phyloP scores from a whole-genome alignment of 2,113 vertebrate species.

The Sminthopsis crassicaudata region DNA sequence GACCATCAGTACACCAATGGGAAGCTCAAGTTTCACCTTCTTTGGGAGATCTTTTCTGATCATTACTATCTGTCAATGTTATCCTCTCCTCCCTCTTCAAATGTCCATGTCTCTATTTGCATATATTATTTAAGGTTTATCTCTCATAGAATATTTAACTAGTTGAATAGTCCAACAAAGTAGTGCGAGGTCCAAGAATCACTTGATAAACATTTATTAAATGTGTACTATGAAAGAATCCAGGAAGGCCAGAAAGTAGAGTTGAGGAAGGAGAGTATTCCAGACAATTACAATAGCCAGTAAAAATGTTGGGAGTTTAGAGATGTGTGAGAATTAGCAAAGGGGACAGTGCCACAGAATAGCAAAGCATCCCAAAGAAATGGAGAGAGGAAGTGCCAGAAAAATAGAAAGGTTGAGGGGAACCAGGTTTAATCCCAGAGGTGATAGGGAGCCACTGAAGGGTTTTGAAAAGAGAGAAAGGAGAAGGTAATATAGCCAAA shows the following conservation, averaged over 20 bases:
- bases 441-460: not conserved
- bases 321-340: not conserved
- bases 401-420: not conserved
- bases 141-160: not conserved
- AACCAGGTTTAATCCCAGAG: not conserved
- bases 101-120: not conserved
- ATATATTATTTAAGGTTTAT: not conserved
- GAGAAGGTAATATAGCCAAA: not conserved
- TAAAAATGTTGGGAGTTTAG: not conserved
- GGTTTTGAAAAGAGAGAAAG: not conserved
- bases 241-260: not conserved
- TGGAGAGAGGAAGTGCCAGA: not conserved
- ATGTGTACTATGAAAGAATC: not conserved
- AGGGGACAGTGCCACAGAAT: not conserved
- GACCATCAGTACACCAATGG: not conserved
- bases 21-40: not conserved
- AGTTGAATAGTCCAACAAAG: not conserved
- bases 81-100: not conserved
- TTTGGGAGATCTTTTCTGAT: not conserved
- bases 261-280: not conserved
- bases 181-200: not conserved
- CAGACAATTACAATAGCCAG: not conserved
- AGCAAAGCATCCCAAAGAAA: not conserved
- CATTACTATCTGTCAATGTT: not conserved
- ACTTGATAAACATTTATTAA: not conserved